These are phyloP conservation scores for Noctua janthina DNA, from an alignment of 2,888 invertebrate genomes.

Conservation along the genomic window DNA sequence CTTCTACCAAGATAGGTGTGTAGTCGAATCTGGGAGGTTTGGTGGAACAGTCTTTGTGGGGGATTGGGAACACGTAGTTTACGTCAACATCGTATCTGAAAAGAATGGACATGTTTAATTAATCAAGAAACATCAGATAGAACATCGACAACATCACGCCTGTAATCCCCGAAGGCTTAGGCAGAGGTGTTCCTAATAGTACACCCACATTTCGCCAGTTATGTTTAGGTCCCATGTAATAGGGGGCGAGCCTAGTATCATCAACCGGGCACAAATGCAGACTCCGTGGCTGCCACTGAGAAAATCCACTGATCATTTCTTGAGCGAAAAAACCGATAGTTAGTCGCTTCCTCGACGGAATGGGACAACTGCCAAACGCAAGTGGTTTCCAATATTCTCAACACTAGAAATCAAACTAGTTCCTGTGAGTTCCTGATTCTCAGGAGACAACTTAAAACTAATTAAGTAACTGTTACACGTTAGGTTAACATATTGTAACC, in stretches of 20 bases:
- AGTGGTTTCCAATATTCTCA: too few species aligned
- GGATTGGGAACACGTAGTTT: constrained; percentile 95
- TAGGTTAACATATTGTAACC: constrained; percentile 11
- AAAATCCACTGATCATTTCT: too few species aligned
- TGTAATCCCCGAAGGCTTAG: too few species aligned
- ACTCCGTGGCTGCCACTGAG: too few species aligned
- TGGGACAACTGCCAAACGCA: background rate
- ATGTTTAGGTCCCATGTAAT: too few species aligned
- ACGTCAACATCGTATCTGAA: constrained; percentile 95
- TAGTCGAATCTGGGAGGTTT: constrained; percentile 81
- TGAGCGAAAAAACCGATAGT: too few species aligned
- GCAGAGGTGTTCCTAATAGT: too few species aligned
- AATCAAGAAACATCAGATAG: background rate
- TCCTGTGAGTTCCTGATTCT: background rate
- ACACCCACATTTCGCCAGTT: too few species aligned
- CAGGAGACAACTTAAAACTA: background rate
- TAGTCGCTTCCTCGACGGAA: too few species aligned
- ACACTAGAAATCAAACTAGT: background rate
- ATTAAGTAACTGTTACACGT: constrained; percentile 15
- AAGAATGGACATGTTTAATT: background rate
- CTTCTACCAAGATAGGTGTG: constrained; percentile 82
- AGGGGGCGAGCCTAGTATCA: too few species aligned
- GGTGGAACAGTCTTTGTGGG: constrained; percentile 92
- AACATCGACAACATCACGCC: too few species aligned
- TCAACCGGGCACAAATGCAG: too few species aligned